Evolutionary conservation across 1,140 invertebrate genomes (phyloP), one percentile per base, ranked within the genome.

Genomic region (Drosophila bocki): DNA sequence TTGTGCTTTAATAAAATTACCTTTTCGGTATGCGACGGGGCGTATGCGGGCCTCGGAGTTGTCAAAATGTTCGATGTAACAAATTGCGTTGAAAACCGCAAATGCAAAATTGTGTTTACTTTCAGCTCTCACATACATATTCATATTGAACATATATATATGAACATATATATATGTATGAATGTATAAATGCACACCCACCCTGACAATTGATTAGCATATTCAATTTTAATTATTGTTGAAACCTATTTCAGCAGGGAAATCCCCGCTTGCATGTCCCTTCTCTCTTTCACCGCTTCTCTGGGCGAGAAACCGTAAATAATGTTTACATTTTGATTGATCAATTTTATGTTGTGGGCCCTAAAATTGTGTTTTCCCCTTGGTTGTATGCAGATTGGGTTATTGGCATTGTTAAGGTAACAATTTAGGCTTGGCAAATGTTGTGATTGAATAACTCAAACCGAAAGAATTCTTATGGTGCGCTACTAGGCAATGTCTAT

Each of bases 211-310:
- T 79, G 76, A 78, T 79, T 79, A 79, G 76, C 76, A 79, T 79
- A 79, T 79, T 72, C 75, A 72, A 79, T 79, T 79, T 79, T 79
- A 79, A 78, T 79, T 79, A 79, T 71, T 79, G 67, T 56, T 78
- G 58, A 79, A 79, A 58, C 54, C 77, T 37, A 54, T 79, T 78
- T 71, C 59, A 59, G 41, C 59, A 64, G 29, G 58, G 37, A 78
- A 61, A 59, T 76, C 33, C 22, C 44, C 29, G 57, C 44, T 33
- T 67, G 50, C 33, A 59, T 48, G 37, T 56, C 54, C n/a, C 29
- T 45, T 59, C 7, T 1, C 35, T 39, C 53, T 39, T 26, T 39
- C 8, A n/a, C 12, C 53, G 35, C 7, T 39, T 56, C 53, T 44
- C 56, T 71, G 59, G 75, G 75, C 42, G 65, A 79, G 59, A 79